Percentiles rank a stretch among this genome's conserved stretches.
phyloP scores from a whole-genome alignment of 1,140 invertebrate species.

The Drosophila funebris region DNA sequence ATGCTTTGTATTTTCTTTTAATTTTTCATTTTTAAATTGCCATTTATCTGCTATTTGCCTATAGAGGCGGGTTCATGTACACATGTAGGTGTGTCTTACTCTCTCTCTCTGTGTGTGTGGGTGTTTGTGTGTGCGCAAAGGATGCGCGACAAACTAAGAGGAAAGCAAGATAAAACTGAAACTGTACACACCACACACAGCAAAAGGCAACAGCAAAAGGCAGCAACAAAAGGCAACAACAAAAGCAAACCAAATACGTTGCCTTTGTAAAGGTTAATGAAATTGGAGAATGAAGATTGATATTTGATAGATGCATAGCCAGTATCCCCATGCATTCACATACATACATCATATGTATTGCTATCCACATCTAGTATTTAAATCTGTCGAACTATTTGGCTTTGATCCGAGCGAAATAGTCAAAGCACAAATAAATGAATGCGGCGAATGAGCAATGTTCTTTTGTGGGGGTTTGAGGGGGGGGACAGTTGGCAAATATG shows the following conservation, averaged over 20 bases:
- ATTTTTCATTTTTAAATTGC: constrained; percentile 82
- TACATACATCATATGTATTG: not conserved
- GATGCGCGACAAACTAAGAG: constrained; percentile 31
- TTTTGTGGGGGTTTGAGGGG: too few relatives aligned
- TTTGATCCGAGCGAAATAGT: constrained; percentile 19
- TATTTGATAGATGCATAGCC: constrained; percentile 10
- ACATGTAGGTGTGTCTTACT: not conserved
- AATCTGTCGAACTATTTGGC: constrained; percentile 18
- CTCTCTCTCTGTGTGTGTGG: not conserved
- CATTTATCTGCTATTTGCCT: constrained; percentile 62
- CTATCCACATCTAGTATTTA: not conserved
- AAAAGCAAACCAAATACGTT: constrained; percentile 22
- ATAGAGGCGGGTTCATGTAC: constrained; percentile 22
- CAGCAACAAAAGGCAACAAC: not conserved
- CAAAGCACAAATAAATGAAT: constrained; percentile 65
- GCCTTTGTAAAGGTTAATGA: constrained; percentile 44
- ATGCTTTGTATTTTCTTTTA: constrained; percentile 78
- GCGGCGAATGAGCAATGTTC: constrained; percentile 54
- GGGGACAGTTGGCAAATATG: constrained; percentile 63
- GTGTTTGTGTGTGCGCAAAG: constrained; percentile 7
- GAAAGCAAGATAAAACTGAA: constrained; percentile 32
- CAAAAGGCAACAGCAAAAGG: not conserved
- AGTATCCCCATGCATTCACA: not conserved
- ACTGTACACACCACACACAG: constrained; percentile 18
- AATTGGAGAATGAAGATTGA: constrained; percentile 25